Conservation (phyloP, 2,113 vertebrate species). For the Ginglymostoma cirratum region DNA sequence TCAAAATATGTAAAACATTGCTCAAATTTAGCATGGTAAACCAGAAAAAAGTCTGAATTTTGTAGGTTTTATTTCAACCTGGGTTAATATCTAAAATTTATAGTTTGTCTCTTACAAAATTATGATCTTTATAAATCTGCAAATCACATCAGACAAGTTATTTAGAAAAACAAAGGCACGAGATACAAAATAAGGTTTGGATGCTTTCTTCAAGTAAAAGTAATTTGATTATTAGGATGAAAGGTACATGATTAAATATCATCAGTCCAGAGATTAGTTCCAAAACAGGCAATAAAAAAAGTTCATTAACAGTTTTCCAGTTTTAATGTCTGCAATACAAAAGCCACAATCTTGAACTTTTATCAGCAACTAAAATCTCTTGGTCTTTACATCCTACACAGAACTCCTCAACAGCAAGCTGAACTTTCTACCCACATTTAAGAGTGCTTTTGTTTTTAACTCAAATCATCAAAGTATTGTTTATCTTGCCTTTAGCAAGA, state of each 20-base stretch:
- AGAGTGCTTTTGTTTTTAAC: neutral
- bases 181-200: neutral
- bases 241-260: neutral
- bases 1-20: neutral
- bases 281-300: neutral
- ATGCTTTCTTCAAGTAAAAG: neutral
- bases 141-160: neutral
- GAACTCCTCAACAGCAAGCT: neutral
- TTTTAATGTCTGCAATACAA: neutral
- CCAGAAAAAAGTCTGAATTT: neutral
- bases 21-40: neutral
- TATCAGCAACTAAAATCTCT: neutral
- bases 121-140: neutral
- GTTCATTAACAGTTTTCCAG: neutral
- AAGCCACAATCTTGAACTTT: neutral
- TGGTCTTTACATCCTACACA: neutral
- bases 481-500: neutral
- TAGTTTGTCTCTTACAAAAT: neutral
- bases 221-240: neutral
- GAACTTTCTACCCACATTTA: neutral
- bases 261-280: neutral
- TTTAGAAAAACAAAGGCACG: no score
- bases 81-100: neutral
- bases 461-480: no score
- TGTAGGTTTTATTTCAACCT: neutral